A percentile compares a stretch with the other conserved stretches of the same genome.
These are phyloP conservation scores for Pemphredon lugubris DNA, from an alignment of 2,888 invertebrate genomes.

Conservation along the genomic window DNA sequence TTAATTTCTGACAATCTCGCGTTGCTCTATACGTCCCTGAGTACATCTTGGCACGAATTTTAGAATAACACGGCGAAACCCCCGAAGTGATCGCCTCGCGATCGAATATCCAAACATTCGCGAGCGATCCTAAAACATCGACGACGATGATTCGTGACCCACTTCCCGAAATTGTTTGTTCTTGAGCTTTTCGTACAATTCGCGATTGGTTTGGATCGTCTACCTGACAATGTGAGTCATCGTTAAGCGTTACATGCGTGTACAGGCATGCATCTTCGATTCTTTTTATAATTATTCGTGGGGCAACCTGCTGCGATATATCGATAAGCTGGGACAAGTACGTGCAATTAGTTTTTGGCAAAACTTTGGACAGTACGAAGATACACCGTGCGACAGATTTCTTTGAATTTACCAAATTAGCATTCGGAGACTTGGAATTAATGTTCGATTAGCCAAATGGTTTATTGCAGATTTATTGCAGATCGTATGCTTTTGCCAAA, in stretches of 20 bases:
- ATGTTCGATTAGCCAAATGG: conserved; percentile 44
- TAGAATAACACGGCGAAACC: conserved; percentile 40
- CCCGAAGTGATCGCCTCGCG: conserved; percentile 26
- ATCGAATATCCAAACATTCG: conserved; percentile 56
- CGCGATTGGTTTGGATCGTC: conserved; percentile 26
- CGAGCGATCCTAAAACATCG: conserved; percentile 39
- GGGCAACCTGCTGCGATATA: conserved; percentile 9
- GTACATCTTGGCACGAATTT: conserved; percentile 66
- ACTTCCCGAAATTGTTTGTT: conserved; percentile 42
- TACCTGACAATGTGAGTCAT: conserved; percentile 20
- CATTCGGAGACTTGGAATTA: conserved; percentile 27
- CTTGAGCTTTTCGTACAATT: conserved; percentile 14
- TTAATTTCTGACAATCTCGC: conserved; percentile 11
- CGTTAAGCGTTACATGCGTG: conserved; percentile 3
- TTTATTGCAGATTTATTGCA: conserved; percentile 24
- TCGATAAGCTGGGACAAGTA: neutral
- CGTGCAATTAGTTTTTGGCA: conserved; percentile 35
- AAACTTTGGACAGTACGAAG: conserved; percentile 8
- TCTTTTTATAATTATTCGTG: conserved; percentile 2
- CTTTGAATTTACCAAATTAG: conserved; percentile 15
- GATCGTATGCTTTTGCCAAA: conserved; percentile 30
- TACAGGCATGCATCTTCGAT: conserved; percentile 12
- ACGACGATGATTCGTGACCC: conserved; percentile 44
- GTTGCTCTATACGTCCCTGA: conserved; percentile 36
- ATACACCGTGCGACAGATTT: conserved; percentile 8